A percentile compares a stretch with the other conserved stretches of the same genome.
These are phyloP conservation scores for Piscicola geometra DNA, from an alignment of 2,888 invertebrate species.

Conservation along the genomic window DNA sequence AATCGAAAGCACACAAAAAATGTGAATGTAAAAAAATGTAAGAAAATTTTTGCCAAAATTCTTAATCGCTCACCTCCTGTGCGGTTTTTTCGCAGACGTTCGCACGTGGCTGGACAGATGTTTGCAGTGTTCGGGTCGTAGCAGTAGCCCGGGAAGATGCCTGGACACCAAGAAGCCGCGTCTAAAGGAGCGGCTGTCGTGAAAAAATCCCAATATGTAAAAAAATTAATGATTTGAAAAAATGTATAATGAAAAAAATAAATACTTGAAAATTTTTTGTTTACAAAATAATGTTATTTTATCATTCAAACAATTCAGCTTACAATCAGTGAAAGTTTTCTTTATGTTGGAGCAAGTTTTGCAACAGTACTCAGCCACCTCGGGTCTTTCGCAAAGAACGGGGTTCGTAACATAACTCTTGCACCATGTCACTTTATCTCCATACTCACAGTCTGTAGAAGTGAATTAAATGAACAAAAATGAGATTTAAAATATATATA, in stretches of 20 bases:
- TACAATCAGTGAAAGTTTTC: not conserved
- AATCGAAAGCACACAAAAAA: not conserved
- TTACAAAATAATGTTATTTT: too few relatives aligned
- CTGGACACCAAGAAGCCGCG: conserved; percentile 16
- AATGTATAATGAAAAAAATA: not conserved
- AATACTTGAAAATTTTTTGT: not conserved
- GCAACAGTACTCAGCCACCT: conserved; percentile 32
- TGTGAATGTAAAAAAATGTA: not conserved
- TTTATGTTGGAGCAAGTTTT: conserved; percentile 22
- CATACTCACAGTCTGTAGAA: conserved; percentile 34
- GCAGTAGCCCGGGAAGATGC: conserved; percentile 23
- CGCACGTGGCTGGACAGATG: conserved; percentile 35
- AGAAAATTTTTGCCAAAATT: not conserved
- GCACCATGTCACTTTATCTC: conserved; percentile 36
- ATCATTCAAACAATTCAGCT: not conserved
- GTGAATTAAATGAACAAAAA: too few relatives aligned
- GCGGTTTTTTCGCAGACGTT: not conserved
- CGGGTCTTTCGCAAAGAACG: conserved; percentile 25
- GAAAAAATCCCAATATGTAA: not conserved
- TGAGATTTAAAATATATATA: too few relatives aligned
- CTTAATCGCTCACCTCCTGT: conserved; percentile 12
- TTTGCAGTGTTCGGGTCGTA: conserved; percentile 20
- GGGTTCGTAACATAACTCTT: conserved; percentile 25
- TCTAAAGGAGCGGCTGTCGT: not conserved
- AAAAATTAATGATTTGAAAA: not conserved